These are phyloP conservation scores for Prinia subflava DNA, from an alignment of 2,113 vertebrate species.

Conservation along the genomic window DNA sequence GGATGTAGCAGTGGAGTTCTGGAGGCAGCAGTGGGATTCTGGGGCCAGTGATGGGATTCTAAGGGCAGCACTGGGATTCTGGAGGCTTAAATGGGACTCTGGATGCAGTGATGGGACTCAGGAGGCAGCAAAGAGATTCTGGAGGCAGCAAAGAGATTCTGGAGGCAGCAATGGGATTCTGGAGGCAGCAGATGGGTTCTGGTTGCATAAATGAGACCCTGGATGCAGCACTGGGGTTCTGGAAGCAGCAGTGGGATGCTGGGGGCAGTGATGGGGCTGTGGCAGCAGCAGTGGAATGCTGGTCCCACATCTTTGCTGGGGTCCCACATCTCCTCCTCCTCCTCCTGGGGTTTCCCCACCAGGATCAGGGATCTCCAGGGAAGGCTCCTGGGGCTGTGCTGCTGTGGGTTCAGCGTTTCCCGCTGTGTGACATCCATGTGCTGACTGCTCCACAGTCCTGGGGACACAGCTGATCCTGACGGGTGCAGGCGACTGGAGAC, in stretches of 20 bases:
- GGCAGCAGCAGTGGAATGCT: background rate
- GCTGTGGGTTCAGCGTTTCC: background rate
- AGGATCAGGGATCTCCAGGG: background rate
- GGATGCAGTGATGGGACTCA: too few relatives aligned
- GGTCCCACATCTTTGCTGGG: background rate
- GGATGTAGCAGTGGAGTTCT: too few relatives aligned
- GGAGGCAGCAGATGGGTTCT: rapidly evolving
- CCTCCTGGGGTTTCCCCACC: background rate
- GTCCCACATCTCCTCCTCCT: background rate
- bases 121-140: too few relatives aligned
- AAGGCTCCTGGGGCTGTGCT: background rate
- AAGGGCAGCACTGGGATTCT: background rate
- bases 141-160: background rate
- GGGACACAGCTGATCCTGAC: background rate
- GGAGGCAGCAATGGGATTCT: too few relatives aligned
- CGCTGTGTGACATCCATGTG: rapidly evolving
- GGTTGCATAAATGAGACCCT: too few relatives aligned
- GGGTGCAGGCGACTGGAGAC: rapidly evolving
- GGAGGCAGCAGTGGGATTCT: background rate
- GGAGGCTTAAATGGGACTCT: background rate
- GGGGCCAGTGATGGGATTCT: too few relatives aligned
- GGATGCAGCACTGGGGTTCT: too few relatives aligned
- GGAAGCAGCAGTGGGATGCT: too few relatives aligned
- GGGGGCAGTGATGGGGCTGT: background rate
- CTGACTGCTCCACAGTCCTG: background rate